These are phyloP conservation scores for Stomatorhinus walkeri DNA, from an alignment of 2,797 vertebrate species.

Conservation along the genomic window DNA sequence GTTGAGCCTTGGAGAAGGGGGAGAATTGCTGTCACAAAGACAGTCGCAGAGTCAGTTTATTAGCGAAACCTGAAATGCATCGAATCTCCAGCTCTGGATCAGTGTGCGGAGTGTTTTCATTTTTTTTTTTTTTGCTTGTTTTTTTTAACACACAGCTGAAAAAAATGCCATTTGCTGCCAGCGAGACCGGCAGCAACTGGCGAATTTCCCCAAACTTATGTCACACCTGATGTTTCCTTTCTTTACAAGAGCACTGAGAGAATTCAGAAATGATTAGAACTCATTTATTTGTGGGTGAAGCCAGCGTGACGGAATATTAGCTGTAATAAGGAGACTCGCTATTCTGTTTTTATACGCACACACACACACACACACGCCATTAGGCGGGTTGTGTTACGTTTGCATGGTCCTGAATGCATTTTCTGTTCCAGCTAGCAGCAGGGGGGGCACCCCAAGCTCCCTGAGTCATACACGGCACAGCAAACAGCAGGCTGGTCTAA, in stretches of 20 bases:
- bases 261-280: constrained; percentile 3
- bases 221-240: constrained; percentile 54
- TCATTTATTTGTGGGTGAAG: neutral
- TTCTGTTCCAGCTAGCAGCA: neutral
- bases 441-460: neutral
- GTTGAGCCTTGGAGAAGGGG: constrained; percentile 40
- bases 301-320: neutral
- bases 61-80: constrained; percentile 64
- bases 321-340: constrained; percentile 58
- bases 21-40: constrained; percentile 35
- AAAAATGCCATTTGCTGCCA: constrained; percentile 45
- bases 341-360: constrained; percentile 19
- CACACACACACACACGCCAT: constrained; percentile 41
- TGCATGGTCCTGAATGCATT: neutral
- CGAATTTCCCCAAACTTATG: constrained; percentile 36
- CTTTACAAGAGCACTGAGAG: neutral
- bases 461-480: neutral
- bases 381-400: constrained; percentile 43
- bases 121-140: constrained; percentile 53
- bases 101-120: constrained; percentile 66
- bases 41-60: constrained; percentile 46
- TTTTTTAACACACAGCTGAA: neutral
- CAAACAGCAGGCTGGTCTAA: neutral
- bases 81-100: constrained; percentile 64
- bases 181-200: constrained; percentile 54